Evolutionary conservation across 1,140 invertebrate species (phyloP).

Genomic region (Pinna nobilis): DNA sequence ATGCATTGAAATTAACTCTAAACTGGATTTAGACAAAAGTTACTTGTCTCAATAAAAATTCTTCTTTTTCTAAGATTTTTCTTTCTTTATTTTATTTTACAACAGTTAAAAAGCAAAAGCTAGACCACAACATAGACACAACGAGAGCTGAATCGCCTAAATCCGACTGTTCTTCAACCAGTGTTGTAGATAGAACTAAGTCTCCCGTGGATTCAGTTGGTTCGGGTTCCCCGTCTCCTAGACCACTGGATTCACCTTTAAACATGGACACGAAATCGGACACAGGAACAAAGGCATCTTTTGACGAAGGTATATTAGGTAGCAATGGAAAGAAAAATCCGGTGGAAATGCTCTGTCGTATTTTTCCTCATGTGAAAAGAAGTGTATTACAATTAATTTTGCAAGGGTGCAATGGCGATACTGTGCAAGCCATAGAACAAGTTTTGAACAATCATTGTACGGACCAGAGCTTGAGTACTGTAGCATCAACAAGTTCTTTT

Average conservation of each 20-base stretch:
- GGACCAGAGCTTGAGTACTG: background rate
- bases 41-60: background rate
- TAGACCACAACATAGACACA: slow-evolving; percentile 27
- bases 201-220: slow-evolving; percentile 17
- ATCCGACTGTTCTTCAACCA: slow-evolving; percentile 30
- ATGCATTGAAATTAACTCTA: too few species aligned
- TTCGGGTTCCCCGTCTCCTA: slow-evolving; percentile 29
- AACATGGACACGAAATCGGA: slow-evolving; percentile 9
- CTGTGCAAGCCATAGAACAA: slow-evolving; percentile 92
- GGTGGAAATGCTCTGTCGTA: slow-evolving; percentile 84
- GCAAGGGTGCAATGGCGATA: slow-evolving; percentile 85
- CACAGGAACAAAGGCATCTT: slow-evolving; percentile 23
- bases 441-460: slow-evolving; percentile 60
- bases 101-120: slow-evolving; percentile 21
- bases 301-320: slow-evolving; percentile 14
- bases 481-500: slow-evolving; percentile 1
- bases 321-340: slow-evolving; percentile 69
- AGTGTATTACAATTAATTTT: slow-evolving; percentile 89
- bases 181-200: slow-evolving; percentile 13
- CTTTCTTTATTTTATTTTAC: background rate
- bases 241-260: slow-evolving; percentile 25
- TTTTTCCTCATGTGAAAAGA: slow-evolving; percentile 90
- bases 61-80: background rate
- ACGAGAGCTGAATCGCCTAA: background rate
- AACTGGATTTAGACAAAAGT: too few species aligned